Percentiles rank a stretch among this genome's conserved stretches.
phyloP scores from a whole-genome alignment of 2,797 vertebrate genomes.

The Florisuga fusca region DNA sequence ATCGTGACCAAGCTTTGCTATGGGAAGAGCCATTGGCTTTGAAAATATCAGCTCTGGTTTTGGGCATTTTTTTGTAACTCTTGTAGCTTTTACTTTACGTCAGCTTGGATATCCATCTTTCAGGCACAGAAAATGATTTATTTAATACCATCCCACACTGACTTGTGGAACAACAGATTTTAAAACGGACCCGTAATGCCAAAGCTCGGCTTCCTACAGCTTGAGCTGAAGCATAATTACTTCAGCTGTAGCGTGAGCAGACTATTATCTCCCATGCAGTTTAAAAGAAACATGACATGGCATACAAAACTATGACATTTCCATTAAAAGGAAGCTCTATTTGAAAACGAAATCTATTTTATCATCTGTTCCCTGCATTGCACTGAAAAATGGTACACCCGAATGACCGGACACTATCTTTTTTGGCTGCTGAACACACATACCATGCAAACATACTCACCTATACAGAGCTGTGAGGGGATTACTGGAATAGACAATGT shows the following conservation, averaged over 20 bases:
- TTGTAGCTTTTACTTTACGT: not conserved
- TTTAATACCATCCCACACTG: not conserved
- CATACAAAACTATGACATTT: not conserved
- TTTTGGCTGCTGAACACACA: not conserved
- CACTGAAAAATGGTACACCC: not conserved
- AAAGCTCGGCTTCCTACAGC: not conserved
- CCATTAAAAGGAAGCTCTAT: not conserved
- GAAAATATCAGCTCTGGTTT: not conserved
- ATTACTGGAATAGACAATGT: not conserved
- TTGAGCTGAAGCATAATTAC: not conserved
- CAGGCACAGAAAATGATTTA: not conserved
- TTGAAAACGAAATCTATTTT: not conserved
- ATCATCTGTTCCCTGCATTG: not conserved
- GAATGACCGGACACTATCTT: not conserved
- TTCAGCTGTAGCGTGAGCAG: not conserved
- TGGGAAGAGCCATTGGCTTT: not conserved
- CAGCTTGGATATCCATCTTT: not conserved
- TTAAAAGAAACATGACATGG: not conserved
- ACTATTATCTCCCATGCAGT: not conserved
- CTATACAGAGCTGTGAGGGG: not conserved
- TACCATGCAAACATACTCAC: not conserved
- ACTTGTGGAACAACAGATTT: not conserved
- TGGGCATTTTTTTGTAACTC: not conserved
- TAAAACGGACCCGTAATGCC: not conserved
- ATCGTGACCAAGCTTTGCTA: fast-evolving